These are phyloP conservation scores for Drosophila suboccidentalis DNA, from an alignment of 2,888 invertebrate species.

Conservation along the genomic window DNA sequence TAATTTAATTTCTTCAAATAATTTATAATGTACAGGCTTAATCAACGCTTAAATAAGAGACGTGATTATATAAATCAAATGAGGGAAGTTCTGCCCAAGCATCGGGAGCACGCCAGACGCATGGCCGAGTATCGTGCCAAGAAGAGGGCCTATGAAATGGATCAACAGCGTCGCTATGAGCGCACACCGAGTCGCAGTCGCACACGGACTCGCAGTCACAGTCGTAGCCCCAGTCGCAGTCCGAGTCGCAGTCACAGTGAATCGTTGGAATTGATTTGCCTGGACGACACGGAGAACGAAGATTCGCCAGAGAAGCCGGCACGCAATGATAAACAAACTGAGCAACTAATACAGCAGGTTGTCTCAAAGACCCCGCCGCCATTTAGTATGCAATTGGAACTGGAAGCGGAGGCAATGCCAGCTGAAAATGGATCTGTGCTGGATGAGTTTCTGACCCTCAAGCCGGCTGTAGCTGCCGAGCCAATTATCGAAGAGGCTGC, in stretches of 20 bases:
- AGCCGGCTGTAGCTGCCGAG: slow-evolving; percentile 23
- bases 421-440: slow-evolving; percentile 56
- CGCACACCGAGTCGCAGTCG: slow-evolving; percentile 36
- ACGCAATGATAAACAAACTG: neutral
- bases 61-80: slow-evolving; percentile 33
- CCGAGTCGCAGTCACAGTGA: slow-evolving; percentile 27
- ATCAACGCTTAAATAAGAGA: slow-evolving; percentile 11
- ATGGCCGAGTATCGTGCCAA: neutral
- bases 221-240: slow-evolving; percentile 35
- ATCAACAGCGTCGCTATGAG: neutral
- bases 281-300: slow-evolving; percentile 73
- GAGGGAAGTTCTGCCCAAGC: slow-evolving; percentile 11
- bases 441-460: slow-evolving; percentile 61
- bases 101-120: neutral
- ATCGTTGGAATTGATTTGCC: slow-evolving; percentile 64
- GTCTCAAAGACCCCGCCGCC: slow-evolving; percentile 18
- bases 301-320: slow-evolving; percentile 64
- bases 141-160: neutral
- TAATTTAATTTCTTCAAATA: neutral
- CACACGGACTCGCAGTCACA: slow-evolving; percentile 17
- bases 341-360: neutral
- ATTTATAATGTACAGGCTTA: slow-evolving; percentile 32
- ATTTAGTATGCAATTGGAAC: slow-evolving; percentile 20
- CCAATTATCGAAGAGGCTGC: slow-evolving; percentile 20
- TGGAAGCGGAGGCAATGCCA: slow-evolving; percentile 8